Evolutionary conservation across 2,113 vertebrate genomes (phyloP).

Genomic region (Brachyhypopomus gauderio): DNA sequence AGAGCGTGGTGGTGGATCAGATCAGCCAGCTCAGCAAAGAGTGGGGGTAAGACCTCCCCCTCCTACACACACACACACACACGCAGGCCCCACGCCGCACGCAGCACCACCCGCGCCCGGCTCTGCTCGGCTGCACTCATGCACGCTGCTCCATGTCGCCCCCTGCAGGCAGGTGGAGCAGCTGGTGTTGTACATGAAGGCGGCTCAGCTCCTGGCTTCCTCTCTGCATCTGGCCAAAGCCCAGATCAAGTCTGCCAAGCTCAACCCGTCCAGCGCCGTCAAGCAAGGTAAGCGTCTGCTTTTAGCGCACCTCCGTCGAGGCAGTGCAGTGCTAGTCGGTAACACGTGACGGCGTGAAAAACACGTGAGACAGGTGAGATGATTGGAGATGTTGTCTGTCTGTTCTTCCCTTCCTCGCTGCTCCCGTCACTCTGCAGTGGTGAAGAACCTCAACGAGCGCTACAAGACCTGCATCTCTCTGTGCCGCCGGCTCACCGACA

Average conservation of each 20-base stretch:
- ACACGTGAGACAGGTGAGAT: background rate
- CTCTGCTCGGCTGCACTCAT: background rate
- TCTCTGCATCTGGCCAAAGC: constrained; percentile 95
- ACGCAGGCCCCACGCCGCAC: no score
- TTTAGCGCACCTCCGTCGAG: background rate
- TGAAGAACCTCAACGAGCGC: constrained; percentile 91
- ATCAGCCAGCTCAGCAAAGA: constrained; percentile 97
- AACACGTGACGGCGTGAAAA: background rate
- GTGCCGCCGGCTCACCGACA: constrained; percentile 90
- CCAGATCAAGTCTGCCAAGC: constrained; percentile 91
- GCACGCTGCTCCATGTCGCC: constrained; percentile 54
- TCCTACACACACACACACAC: background rate
- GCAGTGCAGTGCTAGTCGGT: no score
- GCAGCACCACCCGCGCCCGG: background rate
- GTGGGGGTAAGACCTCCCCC: constrained; percentile 82
- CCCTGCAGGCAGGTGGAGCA: constrained; percentile 89
- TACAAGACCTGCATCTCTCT: constrained; percentile 94
- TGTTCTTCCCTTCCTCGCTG: background rate
- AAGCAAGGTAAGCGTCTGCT: constrained; percentile 84
- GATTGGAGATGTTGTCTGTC: background rate
- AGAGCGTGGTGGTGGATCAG: constrained; percentile 94
- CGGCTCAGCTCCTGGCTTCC: constrained; percentile 89
- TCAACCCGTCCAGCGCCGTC: constrained; percentile 92
- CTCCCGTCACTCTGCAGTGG: constrained; percentile 74
- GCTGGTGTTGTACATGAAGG: constrained; percentile 96